A percentile compares a stretch with the other conserved stretches of the same genome.
These are phyloP conservation scores for Physella acuta DNA, from an alignment of 1,140 invertebrate genomes.

Conservation along the genomic window DNA sequence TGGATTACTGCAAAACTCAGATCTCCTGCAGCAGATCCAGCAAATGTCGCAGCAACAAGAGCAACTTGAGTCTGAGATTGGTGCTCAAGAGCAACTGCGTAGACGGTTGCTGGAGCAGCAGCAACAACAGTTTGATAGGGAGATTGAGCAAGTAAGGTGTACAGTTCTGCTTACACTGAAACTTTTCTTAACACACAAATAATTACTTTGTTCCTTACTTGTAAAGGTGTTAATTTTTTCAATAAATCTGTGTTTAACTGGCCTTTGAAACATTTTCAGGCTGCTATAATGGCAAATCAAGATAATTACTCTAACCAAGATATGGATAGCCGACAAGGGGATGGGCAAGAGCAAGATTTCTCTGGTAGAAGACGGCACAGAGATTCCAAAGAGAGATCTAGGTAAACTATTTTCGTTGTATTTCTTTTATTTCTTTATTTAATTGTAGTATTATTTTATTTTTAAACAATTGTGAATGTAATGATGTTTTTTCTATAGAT, in stretches of 20 bases:
- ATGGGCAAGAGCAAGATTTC: conserved; percentile 30
- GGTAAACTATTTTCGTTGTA: conserved; percentile 30
- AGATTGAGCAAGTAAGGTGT: conserved; percentile 51
- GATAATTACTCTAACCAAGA: not conserved
- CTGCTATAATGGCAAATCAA: not conserved
- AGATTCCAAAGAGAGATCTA: conserved; percentile 40
- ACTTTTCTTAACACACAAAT: too few species aligned
- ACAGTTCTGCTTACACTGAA: not conserved
- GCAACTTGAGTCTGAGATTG: conserved; percentile 48
- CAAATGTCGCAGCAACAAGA: conserved; percentile 63
- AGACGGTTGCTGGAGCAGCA: conserved; percentile 61
- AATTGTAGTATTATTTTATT: not conserved
- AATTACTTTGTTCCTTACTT: too few species aligned
- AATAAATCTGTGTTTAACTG: too few species aligned
- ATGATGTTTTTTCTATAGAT: conserved; percentile 32
- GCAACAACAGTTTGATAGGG: conserved; percentile 75
- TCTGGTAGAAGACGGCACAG: conserved; percentile 32
- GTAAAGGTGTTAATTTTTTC: too few species aligned
- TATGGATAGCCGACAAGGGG: conserved; percentile 20
- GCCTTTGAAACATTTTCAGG: too few species aligned
- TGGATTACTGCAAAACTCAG: not conserved
- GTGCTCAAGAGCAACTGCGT: conserved; percentile 55
- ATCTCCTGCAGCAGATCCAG: conserved; percentile 50
- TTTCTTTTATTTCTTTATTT: not conserved
- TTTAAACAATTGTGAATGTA: not conserved